Percentiles rank a stretch among this genome's conserved stretches.
Conservation (phyloP, 1,140 invertebrate species). For the Heterodera carotae region DNA sequence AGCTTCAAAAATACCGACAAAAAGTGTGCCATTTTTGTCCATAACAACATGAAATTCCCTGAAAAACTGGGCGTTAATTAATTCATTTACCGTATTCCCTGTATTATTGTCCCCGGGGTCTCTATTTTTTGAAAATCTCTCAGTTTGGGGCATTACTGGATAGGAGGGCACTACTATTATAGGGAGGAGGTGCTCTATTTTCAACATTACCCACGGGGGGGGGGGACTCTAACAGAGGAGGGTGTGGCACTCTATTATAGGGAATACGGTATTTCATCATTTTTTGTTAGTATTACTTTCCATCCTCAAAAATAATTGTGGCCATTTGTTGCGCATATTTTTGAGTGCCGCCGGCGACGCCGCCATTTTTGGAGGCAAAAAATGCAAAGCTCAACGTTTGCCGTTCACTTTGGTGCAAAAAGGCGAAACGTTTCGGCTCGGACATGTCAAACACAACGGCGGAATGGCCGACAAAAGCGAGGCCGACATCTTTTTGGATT, state of each 20-base stretch:
- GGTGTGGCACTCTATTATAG: too few species aligned
- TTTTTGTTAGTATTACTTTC: slow-evolving; percentile 29
- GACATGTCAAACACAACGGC: slow-evolving; percentile 43
- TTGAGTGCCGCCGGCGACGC: too few species aligned
- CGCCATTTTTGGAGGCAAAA: slow-evolving; percentile 19
- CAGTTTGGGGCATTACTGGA: too few species aligned
- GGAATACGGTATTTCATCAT: too few species aligned
- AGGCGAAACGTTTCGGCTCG: slow-evolving; percentile 44
- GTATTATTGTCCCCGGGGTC: too few species aligned
- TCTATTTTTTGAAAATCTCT: too few species aligned
- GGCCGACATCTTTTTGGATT: slow-evolving; percentile 34
- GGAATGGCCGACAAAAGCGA: slow-evolving; percentile 41
- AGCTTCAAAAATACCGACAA: slow-evolving; percentile 20
- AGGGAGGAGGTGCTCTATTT: too few species aligned
- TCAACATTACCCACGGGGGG: too few species aligned
- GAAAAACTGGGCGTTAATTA: slow-evolving; percentile 28
- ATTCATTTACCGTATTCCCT: too few species aligned
- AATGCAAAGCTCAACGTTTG: slow-evolving; percentile 50
- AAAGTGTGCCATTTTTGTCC: slow-evolving; percentile 34
- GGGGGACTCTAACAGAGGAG: too few species aligned
- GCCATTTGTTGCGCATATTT: slow-evolving; percentile 27
- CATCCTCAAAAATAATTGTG: slow-evolving; percentile 38
- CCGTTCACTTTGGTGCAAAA: slow-evolving; percentile 45
- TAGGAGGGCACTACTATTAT: too few species aligned
- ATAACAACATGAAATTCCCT: slow-evolving; percentile 36